Evolutionary conservation across 2,888 invertebrate genomes (phyloP), one percentile per base, ranked within the genome.

Genomic region (Protodeltote pygarga): DNA sequence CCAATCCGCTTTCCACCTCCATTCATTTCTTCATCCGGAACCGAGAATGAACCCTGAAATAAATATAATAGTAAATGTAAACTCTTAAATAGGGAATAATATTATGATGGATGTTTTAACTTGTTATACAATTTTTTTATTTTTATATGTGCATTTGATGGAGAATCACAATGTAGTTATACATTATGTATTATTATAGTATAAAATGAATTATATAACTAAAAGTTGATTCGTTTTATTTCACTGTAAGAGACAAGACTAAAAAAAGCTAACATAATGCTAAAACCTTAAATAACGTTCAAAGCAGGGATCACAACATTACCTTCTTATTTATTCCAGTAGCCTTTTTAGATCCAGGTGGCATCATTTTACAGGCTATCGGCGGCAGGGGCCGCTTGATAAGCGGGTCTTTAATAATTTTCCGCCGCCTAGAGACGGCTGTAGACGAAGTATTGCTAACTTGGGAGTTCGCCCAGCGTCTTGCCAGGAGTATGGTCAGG

Each of bases 321-420:
- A 91, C 92, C 88, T 92, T 92, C 71, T 89, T 90, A 37, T 77
- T 59, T 24, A 79, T 67, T 33, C 84, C 85, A 48, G 83, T 54
- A 48, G 85, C 52, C 66, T 91, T 92, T 57, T 91, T 92, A 40
- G 88, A 77, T 46, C 85, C 83, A 17, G 88, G 81, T 38, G 84
- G 83, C 59, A 90, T 81, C 89, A 92, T 92, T 83, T 91, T 92
- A 72, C 81, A 83, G 37, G 87, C 76, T 49, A 89, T 77, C 23
- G 83, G 81, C 45, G 91, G 90, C 62, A 91, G 64, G 39, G 90
- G 83, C 73, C 92, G 87, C 81, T 91, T 92, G 19, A 81, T 73
- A 46, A 85, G 84, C 68, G 92, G 91, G 54, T 92, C 92, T 79
- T 92, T 92, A 54, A 89, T 90, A 62, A 92, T 92, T 68, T 92